Base-by-base conservation (phyloP, 2,888 invertebrate species). In the Harmothoe impar region DNA sequence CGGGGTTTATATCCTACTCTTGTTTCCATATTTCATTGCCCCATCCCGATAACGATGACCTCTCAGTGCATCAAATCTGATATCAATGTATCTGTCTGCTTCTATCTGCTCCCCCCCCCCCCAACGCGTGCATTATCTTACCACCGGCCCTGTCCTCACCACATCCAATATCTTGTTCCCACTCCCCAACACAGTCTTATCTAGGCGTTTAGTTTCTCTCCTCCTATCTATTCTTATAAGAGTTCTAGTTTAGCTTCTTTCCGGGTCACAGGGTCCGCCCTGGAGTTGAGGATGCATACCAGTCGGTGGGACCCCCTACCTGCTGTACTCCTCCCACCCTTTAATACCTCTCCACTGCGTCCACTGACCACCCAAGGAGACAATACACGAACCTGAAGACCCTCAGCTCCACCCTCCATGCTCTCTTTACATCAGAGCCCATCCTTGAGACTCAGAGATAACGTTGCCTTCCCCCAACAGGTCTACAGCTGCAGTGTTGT, bases 51-150 rank as follows among this genome's bases (percentile, higher is more conserved):
- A 43, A 43, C 43, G 5, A 43, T 43, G 43, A 43, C 43, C 43
- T 43, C 43, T 43, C 43, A 10, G 43, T 43, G 43, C 43, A 43
- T 43, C 43, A 43, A 43, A 43, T 43, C 43, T 43, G 43, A 43
- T 43, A 43, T n/a, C n/a, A n/a, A n/a, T 20, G 12, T 54, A 54
- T 54, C 54, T 54, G 12, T 54, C 54, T 89, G n/a, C 77, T 72
- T 88, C 90, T 62, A 0, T 52, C 89, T 72, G n/a, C 68, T 90
- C 78, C 68, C 78, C 77, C 56, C 90, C 25, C 35, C 15, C 51
- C 35, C 20, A 72, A 0, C 52, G 35, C 23, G n/a, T 81, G 0
- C 0, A 43, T 43, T 43, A 43, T 43, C 10, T 43, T 77, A 62
- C 25, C 25, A n/a, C 52, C 68, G 23, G 12, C 31, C 33, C 52